Base-by-base conservation (phyloP, 2,113 vertebrate genomes). In the Mobula hypostoma region DNA sequence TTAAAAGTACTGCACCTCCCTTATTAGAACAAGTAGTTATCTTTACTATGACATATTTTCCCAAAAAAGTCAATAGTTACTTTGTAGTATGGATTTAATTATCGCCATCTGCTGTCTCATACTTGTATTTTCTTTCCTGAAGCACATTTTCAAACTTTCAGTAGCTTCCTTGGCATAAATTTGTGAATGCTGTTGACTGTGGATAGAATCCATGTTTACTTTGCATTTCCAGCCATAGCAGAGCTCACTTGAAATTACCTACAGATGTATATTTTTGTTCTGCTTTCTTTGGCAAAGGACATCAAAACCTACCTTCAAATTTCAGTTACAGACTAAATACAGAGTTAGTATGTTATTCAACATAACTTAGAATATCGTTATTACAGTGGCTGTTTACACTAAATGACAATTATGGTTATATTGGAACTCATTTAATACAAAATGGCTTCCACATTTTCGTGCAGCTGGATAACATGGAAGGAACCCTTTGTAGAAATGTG, bases 151-250 rank as follows among this genome's bases (percentile, higher is more conserved):
- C 98, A 98, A 97, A 98, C 98, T 98, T 98, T 98, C 98, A 97
- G 98, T 98, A 99, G 98, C 98, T 98, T 98, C 98, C 98, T 98
- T 98, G 97, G 98, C 97, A 97, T 97, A 98, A 97, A 98, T 99
- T 99, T 98, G 98, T 98, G 98, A 98, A 98, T 97, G 97, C 97
- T 98, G 98, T 98, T 98, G 98, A 98, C 98, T 98, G 96, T 99
- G 98, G 98, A 99, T 98, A 96, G 97, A 96, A 96, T 98, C 98
- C 98, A 98, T 98, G 98, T 99, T 99, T 98, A 98, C 97, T 98
- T 98, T 98, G 97, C 98, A 97, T 98, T 97, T 97, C 96, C 95
- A 97, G 97, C 97, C 97, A 96, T 97, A 97, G 96, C 97, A 96
- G 97, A 97, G 97, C 97, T 97, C 96, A 96, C 97, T 98, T 97